These are phyloP conservation scores for Dryobota labecula DNA, from an alignment of 2,888 invertebrate genomes.

Conservation along the genomic window DNA sequence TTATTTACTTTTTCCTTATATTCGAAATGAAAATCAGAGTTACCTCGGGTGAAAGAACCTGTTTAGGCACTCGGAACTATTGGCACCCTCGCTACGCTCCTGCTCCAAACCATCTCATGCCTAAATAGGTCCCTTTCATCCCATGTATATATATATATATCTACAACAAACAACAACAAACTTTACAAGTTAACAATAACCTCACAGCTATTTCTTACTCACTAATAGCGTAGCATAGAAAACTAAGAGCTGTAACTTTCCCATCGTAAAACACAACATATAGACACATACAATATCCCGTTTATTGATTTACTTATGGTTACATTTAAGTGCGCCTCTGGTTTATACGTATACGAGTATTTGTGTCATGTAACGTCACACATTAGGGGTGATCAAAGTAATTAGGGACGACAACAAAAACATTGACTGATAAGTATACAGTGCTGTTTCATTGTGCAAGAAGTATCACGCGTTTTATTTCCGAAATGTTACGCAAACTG, in stretches of 20 bases:
- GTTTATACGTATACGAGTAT: neutral
- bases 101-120: too few species aligned
- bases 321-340: neutral
- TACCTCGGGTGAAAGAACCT: too few species aligned
- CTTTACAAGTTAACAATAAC: neutral
- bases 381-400: conserved; percentile 10
- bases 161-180: too few species aligned
- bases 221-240: conserved; percentile 6
- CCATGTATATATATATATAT: too few species aligned
- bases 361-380: conserved; percentile 19
- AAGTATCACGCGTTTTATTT: neutral
- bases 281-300: conserved; percentile 16
- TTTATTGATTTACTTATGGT: conserved; percentile 40
- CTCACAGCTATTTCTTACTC: neutral
- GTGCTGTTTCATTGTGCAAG: neutral
- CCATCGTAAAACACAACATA: conserved; percentile 27
- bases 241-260: conserved; percentile 21
- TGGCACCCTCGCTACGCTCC: too few species aligned
- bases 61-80: too few species aligned
- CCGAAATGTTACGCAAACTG: too few species aligned
- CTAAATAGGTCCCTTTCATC: too few species aligned
- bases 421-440: conserved; percentile 15
- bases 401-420: conserved; percentile 19
- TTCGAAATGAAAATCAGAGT: too few species aligned
- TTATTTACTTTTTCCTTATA: too few species aligned